Evolutionary conservation across 1,140 invertebrate genomes (phyloP).

Genomic region (Chrysoperla carnea): DNA sequence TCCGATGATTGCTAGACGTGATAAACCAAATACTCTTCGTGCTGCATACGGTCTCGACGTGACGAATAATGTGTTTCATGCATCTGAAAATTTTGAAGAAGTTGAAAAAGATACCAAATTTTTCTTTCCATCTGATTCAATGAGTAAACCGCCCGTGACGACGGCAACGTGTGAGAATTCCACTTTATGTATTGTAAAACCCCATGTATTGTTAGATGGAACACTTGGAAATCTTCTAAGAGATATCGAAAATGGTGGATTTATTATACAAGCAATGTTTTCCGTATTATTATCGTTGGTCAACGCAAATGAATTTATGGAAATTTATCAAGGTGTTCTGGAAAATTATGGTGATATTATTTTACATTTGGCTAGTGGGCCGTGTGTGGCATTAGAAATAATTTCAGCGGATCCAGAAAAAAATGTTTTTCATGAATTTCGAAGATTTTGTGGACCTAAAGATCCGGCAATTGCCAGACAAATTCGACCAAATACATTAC

Average conservation of each 20-base stretch:
- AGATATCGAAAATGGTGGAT: constrained; percentile 55
- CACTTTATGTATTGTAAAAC: constrained; percentile 79
- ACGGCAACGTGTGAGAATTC: constrained; percentile 44
- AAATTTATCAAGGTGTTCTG: constrained; percentile 84
- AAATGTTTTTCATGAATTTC: constrained; percentile 54
- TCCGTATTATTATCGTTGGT: constrained; percentile 60
- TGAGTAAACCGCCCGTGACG: constrained; percentile 25
- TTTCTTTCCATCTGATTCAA: constrained; percentile 40
- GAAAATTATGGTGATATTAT: constrained; percentile 50
- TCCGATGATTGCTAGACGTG: constrained; percentile 35
- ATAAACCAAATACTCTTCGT: constrained; percentile 40
- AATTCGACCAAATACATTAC: constrained; percentile 61
- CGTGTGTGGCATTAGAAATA: constrained; percentile 75
- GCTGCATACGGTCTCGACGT: constrained; percentile 55
- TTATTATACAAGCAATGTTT: constrained; percentile 59
- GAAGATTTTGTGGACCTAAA: constrained; percentile 68
- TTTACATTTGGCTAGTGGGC: constrained; percentile 36
- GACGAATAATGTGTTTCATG: constrained; percentile 53
- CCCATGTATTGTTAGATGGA: constrained; percentile 66
- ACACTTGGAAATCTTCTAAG: constrained; percentile 52
- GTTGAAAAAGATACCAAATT: constrained; percentile 44
- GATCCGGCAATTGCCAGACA: constrained; percentile 78
- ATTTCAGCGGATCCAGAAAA: constrained; percentile 33
- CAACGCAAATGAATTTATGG: constrained; percentile 80
- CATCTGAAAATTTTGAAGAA: constrained; percentile 33